Base-by-base conservation (phyloP, 2,797 vertebrate species). In the Fundulus diaphanus region DNA sequence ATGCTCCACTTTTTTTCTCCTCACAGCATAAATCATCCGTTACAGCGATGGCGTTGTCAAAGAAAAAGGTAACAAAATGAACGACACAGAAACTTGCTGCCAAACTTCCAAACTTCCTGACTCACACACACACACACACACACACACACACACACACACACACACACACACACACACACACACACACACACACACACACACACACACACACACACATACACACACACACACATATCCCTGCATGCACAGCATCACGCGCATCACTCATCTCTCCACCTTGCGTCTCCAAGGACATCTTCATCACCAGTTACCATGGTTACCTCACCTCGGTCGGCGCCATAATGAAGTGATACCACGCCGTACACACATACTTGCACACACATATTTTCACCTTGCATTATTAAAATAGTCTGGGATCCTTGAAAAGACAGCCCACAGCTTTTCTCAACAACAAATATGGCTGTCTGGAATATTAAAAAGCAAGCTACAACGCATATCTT, bases 41-140 rank as follows among this genome's bases (percentile, higher is more conserved):
- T 87, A 96, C 95, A 68, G 90, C 93, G 51, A 94, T 96, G 95
- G 89, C 92, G 1, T 92, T 96, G 68, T 96, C 96, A 84, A 96
- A 95, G 91, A 96, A 96, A 84, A 96, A 95, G 95, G 96, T 96
- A 94, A 92, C 73, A 83, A 63, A 57, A 83, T 69, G 68, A 86
- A 70, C 73, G 56, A 80, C 7, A 72, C 29, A 59, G 68, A 83
- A 80, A 86, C 74, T 78, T n/a, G 52, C 74, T 83, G 83, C 68
- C 35, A 83, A 87, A 89, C 80, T 77, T 80, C 31, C 77, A 78
- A 74, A 83, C 82, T 84, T 69, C 12, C 31, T 59, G 33, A 29
- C 68, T 70, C 33, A 65, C n/a, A 24, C 65, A 59, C 73, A 70
- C 72, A 44, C 52, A 69, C 73, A 68, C 57, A 52, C 33, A 40